Evolutionary conservation across 2,797 vertebrate genomes (phyloP), one percentile per base, ranked within the genome.

Genomic region (Varecia variegata): DNA sequence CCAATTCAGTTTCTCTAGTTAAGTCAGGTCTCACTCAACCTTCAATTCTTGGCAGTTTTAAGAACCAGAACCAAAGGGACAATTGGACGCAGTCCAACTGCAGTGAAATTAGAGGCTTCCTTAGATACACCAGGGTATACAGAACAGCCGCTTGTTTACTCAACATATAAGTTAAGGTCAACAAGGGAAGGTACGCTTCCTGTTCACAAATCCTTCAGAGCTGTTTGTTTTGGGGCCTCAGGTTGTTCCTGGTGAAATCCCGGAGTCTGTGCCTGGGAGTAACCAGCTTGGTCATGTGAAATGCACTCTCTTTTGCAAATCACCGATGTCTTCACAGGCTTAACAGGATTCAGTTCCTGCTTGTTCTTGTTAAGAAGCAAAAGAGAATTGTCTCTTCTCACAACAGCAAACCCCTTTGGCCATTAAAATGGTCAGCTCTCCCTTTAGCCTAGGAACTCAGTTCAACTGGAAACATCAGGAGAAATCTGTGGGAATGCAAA

Each of bases 131-230:
- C 52, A 54, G 71, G 67, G 71, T 77, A 56, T 18, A 87, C 74
- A 87, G 96, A 90, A 77, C 14, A 27, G 54, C 58, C 30, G 47
- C 81, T 58, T 97, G 73, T 96, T 97, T 95, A 97, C 88, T 94
- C 95, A 97, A 96, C 95, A 89, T 97, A 80, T 90, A 95, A 97
- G 94, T 97, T 96, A 97, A 97, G 89, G 93, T 97, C 96, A 97
- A 97, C 87, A 97, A 86, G 52, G 27, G 79, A 94, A 95, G 70
- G 74, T 91, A 90, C 6, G 1, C 62, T 96, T 97, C 97, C 97
- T 96, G 93, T 80, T 96, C 97, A 88, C 70, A 94, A 86, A 95
- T 89, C 95, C 94, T 94, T 87, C 43, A 93, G 73, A 73, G 74
- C 80, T 97, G 87, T 97, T 97, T 98, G 94, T 97, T 97, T 94